phyloP scores from a whole-genome alignment of 2,888 invertebrate species.

The Eupeodes latifasciatus region DNA sequence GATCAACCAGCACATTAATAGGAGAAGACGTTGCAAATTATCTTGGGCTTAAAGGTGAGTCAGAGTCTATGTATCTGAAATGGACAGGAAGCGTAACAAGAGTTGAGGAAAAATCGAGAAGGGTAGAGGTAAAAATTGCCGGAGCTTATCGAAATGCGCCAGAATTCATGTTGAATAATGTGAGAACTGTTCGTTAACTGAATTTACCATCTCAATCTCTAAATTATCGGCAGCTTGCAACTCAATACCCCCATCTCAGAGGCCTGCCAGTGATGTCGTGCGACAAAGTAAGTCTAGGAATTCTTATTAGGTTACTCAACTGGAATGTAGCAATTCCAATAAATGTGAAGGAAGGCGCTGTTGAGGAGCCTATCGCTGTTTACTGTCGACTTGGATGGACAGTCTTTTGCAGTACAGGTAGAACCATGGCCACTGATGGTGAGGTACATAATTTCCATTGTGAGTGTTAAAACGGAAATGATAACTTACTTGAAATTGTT shows the following conservation, averaged over 20 bases:
- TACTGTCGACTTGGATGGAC: constrained; percentile 12
- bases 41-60: constrained; percentile 37
- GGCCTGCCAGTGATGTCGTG: constrained; percentile 53
- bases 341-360: constrained; percentile 16
- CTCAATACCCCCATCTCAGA: constrained; percentile 50
- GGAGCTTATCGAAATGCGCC: constrained; percentile 27
- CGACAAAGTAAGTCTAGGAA: constrained; percentile 28
- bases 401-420: neutral
- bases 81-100: neutral
- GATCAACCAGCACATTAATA: constrained; percentile 52
- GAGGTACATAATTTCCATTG: constrained; percentile 2
- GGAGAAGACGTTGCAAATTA: constrained; percentile 6
- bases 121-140: constrained; percentile 39
- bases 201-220: constrained; percentile 51
- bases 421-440: neutral
- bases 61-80: constrained; percentile 23
- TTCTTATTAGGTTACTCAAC: constrained; percentile 47
- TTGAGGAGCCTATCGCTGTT: neutral
- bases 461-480: neutral
- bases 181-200: neutral
- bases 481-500: neutral
- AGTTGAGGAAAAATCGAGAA: constrained; percentile 30
- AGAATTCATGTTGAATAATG: constrained; percentile 19
- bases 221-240: constrained; percentile 30
- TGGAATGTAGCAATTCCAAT: constrained; percentile 42